Percentiles rank a stretch among this genome's conserved stretches.
Conservation (phyloP, 2,888 invertebrate species). For the Caenorhabditis macrosperma region DNA sequence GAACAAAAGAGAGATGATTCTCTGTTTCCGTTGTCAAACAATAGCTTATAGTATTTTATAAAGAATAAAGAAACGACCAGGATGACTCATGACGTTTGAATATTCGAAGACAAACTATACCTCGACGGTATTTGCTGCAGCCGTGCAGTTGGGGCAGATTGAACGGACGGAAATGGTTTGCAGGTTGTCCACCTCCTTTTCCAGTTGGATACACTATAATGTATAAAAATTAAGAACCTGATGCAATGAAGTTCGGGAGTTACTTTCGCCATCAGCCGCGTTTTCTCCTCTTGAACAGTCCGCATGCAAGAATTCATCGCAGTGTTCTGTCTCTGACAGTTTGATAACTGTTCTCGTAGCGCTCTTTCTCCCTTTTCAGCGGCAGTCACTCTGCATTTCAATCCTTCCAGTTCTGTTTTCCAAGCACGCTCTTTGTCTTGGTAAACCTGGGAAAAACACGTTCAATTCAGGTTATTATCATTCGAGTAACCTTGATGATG, state of each 20-base stretch:
- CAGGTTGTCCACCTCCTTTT: conserved; percentile 55
- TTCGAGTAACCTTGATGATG: conserved; percentile 64
- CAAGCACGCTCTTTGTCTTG: conserved; percentile 70
- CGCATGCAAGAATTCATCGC: conserved; percentile 58
- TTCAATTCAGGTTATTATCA: background rate
- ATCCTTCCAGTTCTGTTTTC: conserved; percentile 67
- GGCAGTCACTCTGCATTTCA: conserved; percentile 62
- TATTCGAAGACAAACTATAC: conserved; percentile 3
- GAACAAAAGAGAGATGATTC: background rate
- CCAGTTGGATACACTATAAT: conserved; percentile 62
- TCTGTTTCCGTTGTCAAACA: conserved; percentile 1
- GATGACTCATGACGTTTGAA: conserved; percentile 8
- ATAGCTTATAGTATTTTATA: background rate
- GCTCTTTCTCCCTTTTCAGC: conserved; percentile 70
- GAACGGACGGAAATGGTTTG: conserved; percentile 32
- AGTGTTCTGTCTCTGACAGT: conserved; percentile 66
- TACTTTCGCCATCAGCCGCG: conserved; percentile 62
- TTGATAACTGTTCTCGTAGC: conserved; percentile 65
- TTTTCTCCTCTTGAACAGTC: conserved; percentile 66
- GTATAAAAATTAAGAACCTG: no score
- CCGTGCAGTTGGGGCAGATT: conserved; percentile 40
- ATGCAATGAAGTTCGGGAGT: no score
- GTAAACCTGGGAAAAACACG: no score
- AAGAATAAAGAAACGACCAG: background rate
- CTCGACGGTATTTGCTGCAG: conserved; percentile 7